phyloP scores from a whole-genome alignment of 2,888 invertebrate species.

The Harpagoxenus sublaevis region DNA sequence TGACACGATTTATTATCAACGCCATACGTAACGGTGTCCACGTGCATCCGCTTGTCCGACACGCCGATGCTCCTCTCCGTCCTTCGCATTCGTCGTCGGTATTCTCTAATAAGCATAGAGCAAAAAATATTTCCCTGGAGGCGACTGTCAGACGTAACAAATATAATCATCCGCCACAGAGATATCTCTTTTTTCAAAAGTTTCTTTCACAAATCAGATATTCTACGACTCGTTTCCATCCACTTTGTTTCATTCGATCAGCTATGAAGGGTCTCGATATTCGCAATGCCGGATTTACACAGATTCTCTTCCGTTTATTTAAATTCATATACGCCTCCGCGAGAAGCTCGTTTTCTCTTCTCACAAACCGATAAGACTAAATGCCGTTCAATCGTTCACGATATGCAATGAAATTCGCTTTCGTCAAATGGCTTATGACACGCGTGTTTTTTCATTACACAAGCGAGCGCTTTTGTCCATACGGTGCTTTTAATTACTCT shows the following conservation, averaged over 20 bases:
- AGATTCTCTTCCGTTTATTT: constrained; percentile 15
- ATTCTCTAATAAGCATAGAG: not conserved
- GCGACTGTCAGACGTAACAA: not conserved
- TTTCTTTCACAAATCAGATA: constrained; percentile 3
- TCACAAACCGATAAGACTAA: not conserved
- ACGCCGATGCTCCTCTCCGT: constrained; percentile 4
- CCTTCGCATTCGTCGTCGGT: constrained; percentile 3
- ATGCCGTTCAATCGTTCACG: not conserved
- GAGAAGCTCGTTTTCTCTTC: not conserved
- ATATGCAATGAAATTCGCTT: not conserved
- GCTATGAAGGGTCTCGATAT: not conserved
- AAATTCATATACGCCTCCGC: not conserved
- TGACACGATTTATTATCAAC: constrained; percentile 54
- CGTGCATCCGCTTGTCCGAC: constrained; percentile 11
- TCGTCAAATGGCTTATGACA: not conserved
- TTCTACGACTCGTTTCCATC: not conserved
- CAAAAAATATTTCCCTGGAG: constrained; percentile 5
- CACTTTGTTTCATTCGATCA: constrained; percentile 10
- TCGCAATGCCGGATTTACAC: not conserved
- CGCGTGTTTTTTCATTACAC: not conserved
- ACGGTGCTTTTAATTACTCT: constrained; percentile 14
- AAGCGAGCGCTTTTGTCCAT: not conserved
- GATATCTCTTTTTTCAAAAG: not conserved
- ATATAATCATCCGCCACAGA: constrained; percentile 2
- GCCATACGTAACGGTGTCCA: constrained; percentile 12